Evolutionary conservation across 92 coral and sea anemone genomes (phyloP).

Genomic region (Palythoa caribaeorum): DNA sequence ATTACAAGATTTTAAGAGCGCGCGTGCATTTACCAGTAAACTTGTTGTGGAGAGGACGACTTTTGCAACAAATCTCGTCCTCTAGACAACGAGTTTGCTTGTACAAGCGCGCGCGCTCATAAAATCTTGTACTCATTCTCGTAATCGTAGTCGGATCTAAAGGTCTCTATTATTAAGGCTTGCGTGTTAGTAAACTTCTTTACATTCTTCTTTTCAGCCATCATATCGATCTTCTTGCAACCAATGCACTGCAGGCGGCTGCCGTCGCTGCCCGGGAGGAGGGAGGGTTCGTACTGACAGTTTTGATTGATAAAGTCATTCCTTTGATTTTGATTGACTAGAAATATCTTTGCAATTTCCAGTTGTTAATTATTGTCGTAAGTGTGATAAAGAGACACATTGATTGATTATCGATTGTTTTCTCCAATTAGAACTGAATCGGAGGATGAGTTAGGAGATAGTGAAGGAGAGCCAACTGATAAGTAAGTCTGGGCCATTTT

Average conservation of each 20-base stretch:
- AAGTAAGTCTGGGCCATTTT: neutral
- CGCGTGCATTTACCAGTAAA: no score
- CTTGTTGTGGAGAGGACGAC: no score
- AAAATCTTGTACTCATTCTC: no score
- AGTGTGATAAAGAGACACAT: neutral
- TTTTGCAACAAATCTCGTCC: no score
- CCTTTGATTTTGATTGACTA: neutral
- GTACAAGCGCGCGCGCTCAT: no score
- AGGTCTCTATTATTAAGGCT: neutral
- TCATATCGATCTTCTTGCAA: conserved; percentile 43
- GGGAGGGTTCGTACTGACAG: conserved; percentile 10
- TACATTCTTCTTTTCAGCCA: conserved; percentile 25
- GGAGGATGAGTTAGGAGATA: conserved; percentile 17
- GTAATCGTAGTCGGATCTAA: no score
- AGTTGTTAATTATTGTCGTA: neutral
- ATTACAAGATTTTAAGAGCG: no score
- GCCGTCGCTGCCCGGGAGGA: conserved; percentile 40
- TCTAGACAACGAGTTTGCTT: no score
- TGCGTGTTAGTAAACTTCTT: neutral
- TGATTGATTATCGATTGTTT: neutral
- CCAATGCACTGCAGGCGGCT: conserved; percentile 62
- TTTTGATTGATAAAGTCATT: no score
- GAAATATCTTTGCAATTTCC: neutral
- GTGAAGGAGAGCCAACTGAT: neutral
- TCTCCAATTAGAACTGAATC: neutral